Evolutionary conservation across 2,888 invertebrate species (phyloP).

Genomic region (Agelastica alni): DNA sequence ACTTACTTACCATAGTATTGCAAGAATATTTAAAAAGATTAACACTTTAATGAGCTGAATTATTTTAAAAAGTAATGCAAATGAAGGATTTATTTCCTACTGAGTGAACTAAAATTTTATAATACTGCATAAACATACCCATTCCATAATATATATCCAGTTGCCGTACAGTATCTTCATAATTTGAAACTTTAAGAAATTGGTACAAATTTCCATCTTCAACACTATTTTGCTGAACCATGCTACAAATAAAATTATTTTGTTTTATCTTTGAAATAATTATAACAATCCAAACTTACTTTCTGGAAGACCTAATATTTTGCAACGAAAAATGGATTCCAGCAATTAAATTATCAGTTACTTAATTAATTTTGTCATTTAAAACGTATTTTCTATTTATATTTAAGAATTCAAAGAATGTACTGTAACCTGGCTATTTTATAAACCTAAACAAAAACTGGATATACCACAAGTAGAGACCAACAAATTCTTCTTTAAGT

Average conservation of each 20-base stretch:
- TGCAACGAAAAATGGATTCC: neutral
- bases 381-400: conserved; percentile 8
- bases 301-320: conserved; percentile 8
- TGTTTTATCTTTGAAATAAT: neutral
- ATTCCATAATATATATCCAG: conserved; percentile 93
- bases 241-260: conserved; percentile 15
- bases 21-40: too few relatives aligned
- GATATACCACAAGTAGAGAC: too few relatives aligned
- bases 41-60: too few relatives aligned
- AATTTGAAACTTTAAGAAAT: conserved; percentile 80
- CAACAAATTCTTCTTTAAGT: too few relatives aligned
- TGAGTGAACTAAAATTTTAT: conserved; percentile 11
- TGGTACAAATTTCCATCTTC: conserved; percentile 75
- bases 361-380: conserved; percentile 3
- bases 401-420: conserved; percentile 7
- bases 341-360: neutral
- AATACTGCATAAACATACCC: too few relatives aligned
- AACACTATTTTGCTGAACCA: conserved; percentile 39
- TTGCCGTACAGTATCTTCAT: conserved; percentile 88
- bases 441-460: too few relatives aligned
- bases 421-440: too few relatives aligned
- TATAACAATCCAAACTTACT: conserved; percentile 10
- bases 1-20: too few relatives aligned
- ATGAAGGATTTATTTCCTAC: conserved; percentile 8
- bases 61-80: too few relatives aligned